Conservation (phyloP, 2,888 invertebrate species). For the Cotesia congregata region DNA sequence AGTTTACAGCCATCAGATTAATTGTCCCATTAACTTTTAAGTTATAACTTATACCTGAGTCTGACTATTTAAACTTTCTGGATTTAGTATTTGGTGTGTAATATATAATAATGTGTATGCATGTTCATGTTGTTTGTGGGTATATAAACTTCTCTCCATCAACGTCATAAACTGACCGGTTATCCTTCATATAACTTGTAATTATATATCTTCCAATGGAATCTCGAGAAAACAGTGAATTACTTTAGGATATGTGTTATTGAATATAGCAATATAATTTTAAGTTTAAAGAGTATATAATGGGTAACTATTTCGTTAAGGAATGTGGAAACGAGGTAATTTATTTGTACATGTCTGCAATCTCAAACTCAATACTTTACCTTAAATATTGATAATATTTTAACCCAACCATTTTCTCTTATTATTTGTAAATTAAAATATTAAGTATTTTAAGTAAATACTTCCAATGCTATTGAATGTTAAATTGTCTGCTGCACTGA, state of each 20-base stretch:
- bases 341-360: not conserved
- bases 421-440: not conserved
- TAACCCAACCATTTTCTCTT: not conserved
- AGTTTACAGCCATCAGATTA: not conserved
- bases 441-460: not conserved
- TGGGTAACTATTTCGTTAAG: not conserved
- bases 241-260: constrained; percentile 22
- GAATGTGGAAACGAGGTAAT: constrained; percentile 8
- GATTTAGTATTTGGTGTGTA: not conserved
- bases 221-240: constrained; percentile 12
- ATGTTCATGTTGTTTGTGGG: not conserved
- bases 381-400: not conserved
- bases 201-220: constrained; percentile 5
- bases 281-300: constrained; percentile 13
- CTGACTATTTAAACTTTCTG: not conserved
- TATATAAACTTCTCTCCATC: constrained; percentile 6
- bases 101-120: not conserved
- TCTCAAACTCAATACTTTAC: not conserved
- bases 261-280: constrained; percentile 11
- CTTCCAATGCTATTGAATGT: not conserved
- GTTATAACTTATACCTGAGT: not conserved
- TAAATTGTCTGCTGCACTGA: not conserved
- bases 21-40: not conserved
- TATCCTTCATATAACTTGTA: constrained; percentile 23
- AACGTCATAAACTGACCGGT: constrained; percentile 24